These are phyloP conservation scores for Desmophyllum pertusum DNA, from an alignment of 92 coral and sea anemone species.

Conservation along the genomic window DNA sequence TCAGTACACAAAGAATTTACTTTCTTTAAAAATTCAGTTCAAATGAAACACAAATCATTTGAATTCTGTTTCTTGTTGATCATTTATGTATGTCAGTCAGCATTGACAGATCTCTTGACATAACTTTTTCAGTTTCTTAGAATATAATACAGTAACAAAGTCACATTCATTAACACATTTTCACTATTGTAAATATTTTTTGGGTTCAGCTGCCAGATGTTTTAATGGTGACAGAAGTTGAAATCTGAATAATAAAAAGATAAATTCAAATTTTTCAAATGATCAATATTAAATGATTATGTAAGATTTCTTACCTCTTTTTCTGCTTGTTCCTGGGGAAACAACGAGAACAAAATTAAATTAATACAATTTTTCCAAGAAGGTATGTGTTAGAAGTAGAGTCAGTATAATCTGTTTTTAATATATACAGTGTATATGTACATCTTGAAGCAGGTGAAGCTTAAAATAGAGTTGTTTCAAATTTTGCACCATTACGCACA, in stretches of 20 bases:
- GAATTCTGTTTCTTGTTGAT: too few species aligned
- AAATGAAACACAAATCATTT: too few species aligned
- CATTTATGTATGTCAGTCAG: too few species aligned
- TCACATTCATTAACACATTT: too few species aligned
- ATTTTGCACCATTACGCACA: too few species aligned
- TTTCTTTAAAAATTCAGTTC: too few species aligned
- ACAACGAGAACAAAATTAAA: conserved; percentile 4
- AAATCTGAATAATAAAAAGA: neutral
- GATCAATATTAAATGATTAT: neutral
- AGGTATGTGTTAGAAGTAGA: neutral
- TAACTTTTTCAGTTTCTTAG: too few species aligned
- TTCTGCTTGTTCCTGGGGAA: conserved; percentile 68
- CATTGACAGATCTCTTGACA: too few species aligned
- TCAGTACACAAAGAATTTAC: neutral
- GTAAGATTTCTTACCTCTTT: conserved; percentile 50
- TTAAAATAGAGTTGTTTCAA: too few species aligned
- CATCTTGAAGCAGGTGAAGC: too few species aligned
- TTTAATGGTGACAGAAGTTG: neutral
- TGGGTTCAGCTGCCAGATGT: neutral
- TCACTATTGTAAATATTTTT: neutral
- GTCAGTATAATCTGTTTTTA: neutral
- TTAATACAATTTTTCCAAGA: neutral
- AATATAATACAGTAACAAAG: too few species aligned
- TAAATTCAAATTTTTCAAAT: neutral
- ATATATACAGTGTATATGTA: too few species aligned